Percentiles rank a stretch among this genome's conserved stretches.
Evolutionary conservation across 2,888 invertebrate genomes (phyloP).

Genomic region (Tethea ocularis): DNA sequence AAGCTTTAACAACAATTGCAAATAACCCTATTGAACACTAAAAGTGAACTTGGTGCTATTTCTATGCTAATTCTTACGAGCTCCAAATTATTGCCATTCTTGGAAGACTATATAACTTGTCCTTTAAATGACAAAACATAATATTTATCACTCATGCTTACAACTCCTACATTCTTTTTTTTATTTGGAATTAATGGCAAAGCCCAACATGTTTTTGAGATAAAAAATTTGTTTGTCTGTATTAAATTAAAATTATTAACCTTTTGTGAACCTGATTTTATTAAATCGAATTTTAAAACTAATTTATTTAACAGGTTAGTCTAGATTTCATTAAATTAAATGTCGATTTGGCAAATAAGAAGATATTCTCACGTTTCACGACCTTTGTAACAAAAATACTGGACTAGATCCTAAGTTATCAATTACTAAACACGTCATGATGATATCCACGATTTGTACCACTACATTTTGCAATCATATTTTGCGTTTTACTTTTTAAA

Average conservation of each 20-base stretch:
- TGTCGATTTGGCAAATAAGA: not conserved
- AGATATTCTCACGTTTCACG: not conserved
- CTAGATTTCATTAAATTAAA: not conserved
- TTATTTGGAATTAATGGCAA: not conserved
- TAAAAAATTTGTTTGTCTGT: not conserved
- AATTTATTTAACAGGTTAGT: not conserved
- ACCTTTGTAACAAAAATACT: not conserved
- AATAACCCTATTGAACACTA: not conserved
- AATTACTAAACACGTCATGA: constrained; percentile 11
- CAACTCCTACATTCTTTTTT: not conserved
- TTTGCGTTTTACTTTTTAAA: constrained; percentile 42
- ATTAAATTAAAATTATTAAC: not conserved
- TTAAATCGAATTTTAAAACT: not conserved
- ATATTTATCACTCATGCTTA: not conserved
- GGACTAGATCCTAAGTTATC: not conserved
- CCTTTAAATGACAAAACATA: not conserved
- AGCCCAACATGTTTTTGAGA: not conserved
- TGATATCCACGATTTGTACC: constrained; percentile 31
- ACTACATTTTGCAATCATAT: constrained; percentile 31
- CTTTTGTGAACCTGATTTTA: not conserved
- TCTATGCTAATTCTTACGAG: not conserved
- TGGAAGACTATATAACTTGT: not conserved
- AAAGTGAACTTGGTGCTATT: not conserved
- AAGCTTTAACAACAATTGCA: not conserved
- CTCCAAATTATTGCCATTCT: not conserved